Conservation (phyloP, 2,113 vertebrate genomes). For the Oriolus oriolus region DNA sequence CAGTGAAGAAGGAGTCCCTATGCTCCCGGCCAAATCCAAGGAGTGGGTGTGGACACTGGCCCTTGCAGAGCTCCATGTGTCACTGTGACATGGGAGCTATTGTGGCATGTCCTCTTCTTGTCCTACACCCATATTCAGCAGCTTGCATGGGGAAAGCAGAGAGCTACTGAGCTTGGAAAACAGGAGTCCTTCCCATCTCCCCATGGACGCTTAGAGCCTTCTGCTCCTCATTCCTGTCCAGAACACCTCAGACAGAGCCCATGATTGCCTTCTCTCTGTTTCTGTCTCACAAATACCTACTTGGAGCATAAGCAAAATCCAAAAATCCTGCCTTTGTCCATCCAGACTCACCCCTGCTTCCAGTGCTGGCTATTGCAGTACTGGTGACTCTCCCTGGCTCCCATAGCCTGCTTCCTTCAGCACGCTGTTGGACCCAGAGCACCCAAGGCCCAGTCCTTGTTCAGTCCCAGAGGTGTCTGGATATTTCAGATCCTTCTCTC, state of each 20-base stretch:
- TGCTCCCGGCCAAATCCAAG: not conserved
- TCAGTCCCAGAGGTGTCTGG: not conserved
- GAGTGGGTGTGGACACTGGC: not conserved
- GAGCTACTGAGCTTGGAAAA: not conserved
- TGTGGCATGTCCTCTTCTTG: accelerated
- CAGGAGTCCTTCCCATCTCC: not conserved
- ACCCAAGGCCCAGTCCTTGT: not conserved
- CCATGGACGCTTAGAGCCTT: not conserved
- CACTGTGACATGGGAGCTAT: not conserved
- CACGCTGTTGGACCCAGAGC: not conserved
- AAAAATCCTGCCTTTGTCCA: not conserved
- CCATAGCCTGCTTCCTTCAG: not conserved
- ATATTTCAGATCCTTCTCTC: not conserved
- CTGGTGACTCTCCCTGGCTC: not conserved
- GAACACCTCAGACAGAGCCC: not conserved
- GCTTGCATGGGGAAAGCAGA: not conserved
- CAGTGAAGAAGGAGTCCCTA: not conserved
- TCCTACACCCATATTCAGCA: not conserved
- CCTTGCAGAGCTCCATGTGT: not conserved
- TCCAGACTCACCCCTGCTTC: not conserved
- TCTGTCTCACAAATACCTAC: not conserved
- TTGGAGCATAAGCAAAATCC: not conserved
- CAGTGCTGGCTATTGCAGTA: not conserved
- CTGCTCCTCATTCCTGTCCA: not conserved
- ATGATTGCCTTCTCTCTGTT: not conserved